Percentiles rank a stretch among this genome's conserved stretches.
phyloP scores from a whole-genome alignment of 2,113 vertebrate species.

The Heloderma charlesbogerti region DNA sequence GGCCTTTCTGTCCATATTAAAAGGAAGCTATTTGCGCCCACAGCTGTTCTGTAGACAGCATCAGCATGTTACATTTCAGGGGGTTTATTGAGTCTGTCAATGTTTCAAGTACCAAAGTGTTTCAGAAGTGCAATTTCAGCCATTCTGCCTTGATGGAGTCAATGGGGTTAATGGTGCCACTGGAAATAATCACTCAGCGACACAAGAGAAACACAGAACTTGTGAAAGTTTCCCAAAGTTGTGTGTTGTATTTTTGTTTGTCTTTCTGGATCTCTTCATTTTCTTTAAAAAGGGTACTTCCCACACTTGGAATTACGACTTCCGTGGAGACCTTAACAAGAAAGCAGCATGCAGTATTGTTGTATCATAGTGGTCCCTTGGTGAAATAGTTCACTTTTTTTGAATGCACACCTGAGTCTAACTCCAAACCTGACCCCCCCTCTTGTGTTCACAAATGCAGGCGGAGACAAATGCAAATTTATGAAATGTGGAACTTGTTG shows the following conservation, averaged over 20 bases:
- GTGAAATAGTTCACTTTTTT: not conserved
- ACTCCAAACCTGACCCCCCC: no score
- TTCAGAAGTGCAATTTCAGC: conserved; percentile 52
- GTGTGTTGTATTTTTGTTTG: not conserved
- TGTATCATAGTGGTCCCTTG: not conserved
- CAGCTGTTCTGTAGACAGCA: conserved; percentile 54
- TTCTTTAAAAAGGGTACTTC: not conserved
- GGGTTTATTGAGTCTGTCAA: conserved; percentile 45
- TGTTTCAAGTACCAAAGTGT: not conserved
- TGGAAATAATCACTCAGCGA: conserved; percentile 49
- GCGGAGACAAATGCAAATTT: not conserved
- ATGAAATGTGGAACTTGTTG: not conserved
- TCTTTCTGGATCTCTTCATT: not conserved
- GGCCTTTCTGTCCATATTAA: conserved; percentile 67
- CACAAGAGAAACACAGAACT: conserved; percentile 44
- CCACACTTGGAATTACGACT: not conserved
- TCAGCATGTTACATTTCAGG: conserved; percentile 52
- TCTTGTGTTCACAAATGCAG: not conserved
- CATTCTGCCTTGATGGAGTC: conserved; percentile 46
- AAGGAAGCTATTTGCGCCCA: conserved; percentile 66
- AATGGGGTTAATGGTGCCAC: conserved; percentile 59
- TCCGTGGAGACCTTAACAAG: not conserved
- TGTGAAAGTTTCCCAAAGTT: not conserved
- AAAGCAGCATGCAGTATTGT: not conserved
- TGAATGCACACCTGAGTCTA: not conserved